Evolutionary conservation across 2,113 vertebrate species (phyloP).

Genomic region (Ictalurus punctatus): DNA sequence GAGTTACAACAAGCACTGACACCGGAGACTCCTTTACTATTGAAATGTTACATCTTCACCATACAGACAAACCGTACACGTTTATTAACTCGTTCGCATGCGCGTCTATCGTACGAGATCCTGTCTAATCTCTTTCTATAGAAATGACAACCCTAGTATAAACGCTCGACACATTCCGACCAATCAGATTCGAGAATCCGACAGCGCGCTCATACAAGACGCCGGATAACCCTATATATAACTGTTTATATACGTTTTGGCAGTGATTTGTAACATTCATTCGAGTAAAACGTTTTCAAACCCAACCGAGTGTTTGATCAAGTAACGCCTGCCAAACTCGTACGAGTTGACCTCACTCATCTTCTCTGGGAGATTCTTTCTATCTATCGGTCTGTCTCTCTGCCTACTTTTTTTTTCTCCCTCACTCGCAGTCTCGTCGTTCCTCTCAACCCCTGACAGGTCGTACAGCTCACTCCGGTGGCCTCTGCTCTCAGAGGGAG

Average conservation of each 20-base stretch:
- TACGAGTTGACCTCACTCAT: conserved; percentile 36
- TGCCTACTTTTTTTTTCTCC: conserved; percentile 30
- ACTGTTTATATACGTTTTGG: not conserved
- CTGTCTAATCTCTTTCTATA: too few relatives aligned
- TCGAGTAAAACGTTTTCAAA: not conserved
- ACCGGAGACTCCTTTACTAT: too few relatives aligned
- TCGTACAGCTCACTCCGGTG: conserved; percentile 38
- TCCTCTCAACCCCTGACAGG: conserved; percentile 33
- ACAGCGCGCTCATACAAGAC: not conserved
- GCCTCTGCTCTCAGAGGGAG: conserved; percentile 40
- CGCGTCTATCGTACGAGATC: too few relatives aligned
- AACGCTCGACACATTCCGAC: not conserved
- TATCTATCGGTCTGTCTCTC: conserved; percentile 39
- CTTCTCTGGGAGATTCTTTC: conserved; percentile 58
- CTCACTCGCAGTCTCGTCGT: conserved; percentile 31
- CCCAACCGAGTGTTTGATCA: not conserved
- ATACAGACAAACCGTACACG: too few relatives aligned
- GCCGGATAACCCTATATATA: not conserved
- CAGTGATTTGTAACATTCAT: not conserved
- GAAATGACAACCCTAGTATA: not conserved
- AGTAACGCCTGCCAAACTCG: conserved; percentile 19
- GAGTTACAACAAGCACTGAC: too few relatives aligned
- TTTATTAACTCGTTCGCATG: too few relatives aligned
- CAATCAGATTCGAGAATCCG: not conserved
- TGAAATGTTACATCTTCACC: too few relatives aligned